phyloP scores from a whole-genome alignment of 2,797 vertebrate species.

The Echiichthys vipera region DNA sequence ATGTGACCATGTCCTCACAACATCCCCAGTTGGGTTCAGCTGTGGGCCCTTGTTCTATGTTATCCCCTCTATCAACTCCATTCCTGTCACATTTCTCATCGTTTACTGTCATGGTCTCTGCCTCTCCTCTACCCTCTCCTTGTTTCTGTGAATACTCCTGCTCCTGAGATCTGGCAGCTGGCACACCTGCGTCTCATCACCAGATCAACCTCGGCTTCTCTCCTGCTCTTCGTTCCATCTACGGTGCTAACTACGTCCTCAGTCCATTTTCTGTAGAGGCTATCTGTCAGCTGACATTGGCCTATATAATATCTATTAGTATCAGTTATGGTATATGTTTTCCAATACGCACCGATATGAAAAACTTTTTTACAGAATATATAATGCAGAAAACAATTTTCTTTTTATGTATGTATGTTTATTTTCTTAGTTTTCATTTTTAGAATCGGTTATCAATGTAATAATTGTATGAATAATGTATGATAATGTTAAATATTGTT shows the following conservation, averaged over 20 bases:
- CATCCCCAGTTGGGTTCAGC: neutral
- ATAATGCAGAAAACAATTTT: neutral
- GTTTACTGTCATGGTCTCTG: neutral
- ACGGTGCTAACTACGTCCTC: neutral
- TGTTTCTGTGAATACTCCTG: neutral
- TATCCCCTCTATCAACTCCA: neutral
- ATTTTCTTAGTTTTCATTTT: no score
- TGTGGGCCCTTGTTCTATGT: neutral
- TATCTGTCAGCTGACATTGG: no score
- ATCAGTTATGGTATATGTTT: no score
- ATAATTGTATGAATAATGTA: no score
- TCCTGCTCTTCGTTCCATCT: neutral
- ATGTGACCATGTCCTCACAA: neutral
- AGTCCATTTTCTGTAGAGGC: no score
- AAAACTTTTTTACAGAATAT: no score
- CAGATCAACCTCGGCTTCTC: neutral
- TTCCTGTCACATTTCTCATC: neutral
- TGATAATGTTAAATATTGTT: no score
- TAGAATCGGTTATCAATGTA: no score
- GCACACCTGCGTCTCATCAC: neutral
- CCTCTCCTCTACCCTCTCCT: neutral
- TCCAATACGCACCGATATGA: no score
- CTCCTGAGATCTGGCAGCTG: neutral
- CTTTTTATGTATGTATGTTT: neutral
- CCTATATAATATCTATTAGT: no score